Base-by-base conservation (phyloP, 2,797 vertebrate genomes). In the Sparus aurata region DNA sequence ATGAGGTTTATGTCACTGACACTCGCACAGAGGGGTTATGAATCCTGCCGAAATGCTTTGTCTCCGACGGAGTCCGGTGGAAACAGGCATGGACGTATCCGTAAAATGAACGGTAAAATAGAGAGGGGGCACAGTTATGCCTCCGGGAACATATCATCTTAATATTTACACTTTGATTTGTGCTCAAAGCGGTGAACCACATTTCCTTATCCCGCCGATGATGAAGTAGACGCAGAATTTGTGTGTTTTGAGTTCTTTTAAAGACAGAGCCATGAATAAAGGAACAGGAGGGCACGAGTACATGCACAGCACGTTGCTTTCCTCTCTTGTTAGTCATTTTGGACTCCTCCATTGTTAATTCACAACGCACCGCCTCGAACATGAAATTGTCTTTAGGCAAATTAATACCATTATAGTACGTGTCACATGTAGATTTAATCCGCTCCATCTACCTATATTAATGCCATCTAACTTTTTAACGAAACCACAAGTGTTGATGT, bases 121-220 rank as follows among this genome's bases (percentile, higher is more conserved):
- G 34, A 64, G 38, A 22, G 7, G 47, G 3, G 5, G 17, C 25
- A n/a, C 8, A 34, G 67, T 58, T 38, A 38, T 46, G 23, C 20
- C 12, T 25, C 9, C 30, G 50, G 73, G n/a, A 69, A 60, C 43
- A 55, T 43, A 12, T 12, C 0, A 30, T 61, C 54, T 46, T 2
- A 65, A 69, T 73, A 69, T 66, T 55, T 75, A 66, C 27, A 25
- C 55, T 70, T 53, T 34, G 59, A 41, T 54, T 82, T 69, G 22
- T 41, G 43, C 73, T 72, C 23, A 34, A 30, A 65, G 57, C 65
- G 23, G 41, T 43, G 22, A 66, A 46, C 62, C 45, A 38, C 23
- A 62, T 71, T 27, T 60, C n/a, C 54, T 50, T 49, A 47, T 20
- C 8, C 15, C 53, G 41, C 20, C 54, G 63, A 79, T 49, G 43